Conservation (phyloP, 2,888 invertebrate genomes). For the Chaetogeoica ovagalla region DNA sequence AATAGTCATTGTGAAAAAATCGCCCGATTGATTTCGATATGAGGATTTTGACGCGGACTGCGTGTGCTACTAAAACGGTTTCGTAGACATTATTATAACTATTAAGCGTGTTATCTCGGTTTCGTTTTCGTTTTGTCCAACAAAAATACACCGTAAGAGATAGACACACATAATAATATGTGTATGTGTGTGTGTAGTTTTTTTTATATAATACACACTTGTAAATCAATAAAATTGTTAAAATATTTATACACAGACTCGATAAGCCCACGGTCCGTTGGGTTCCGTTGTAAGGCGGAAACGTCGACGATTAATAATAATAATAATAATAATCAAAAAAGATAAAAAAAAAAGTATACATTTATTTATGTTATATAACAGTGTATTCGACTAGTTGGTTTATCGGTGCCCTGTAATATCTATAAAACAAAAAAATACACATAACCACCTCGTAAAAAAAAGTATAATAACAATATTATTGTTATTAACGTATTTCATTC, state of each 20-base stretch:
- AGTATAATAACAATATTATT: too few species aligned
- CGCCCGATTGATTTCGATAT: neutral
- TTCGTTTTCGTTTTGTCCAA: neutral
- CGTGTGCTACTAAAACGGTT: constrained; percentile 24
- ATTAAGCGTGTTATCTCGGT: neutral
- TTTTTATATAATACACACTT: too few species aligned
- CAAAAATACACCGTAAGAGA: neutral
- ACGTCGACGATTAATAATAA: neutral
- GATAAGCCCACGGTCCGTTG: constrained; percentile 37
- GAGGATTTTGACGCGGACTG: neutral
- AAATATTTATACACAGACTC: neutral
- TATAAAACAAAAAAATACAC: too few species aligned
- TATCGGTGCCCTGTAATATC: too few species aligned
- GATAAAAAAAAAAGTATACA: too few species aligned
- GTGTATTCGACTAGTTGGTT: too few species aligned
- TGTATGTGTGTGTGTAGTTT: neutral
- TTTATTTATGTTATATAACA: too few species aligned
- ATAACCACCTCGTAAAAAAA: too few species aligned
- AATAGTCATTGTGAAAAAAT: constrained; percentile 1
- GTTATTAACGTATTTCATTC: too few species aligned
- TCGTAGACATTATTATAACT: neutral
- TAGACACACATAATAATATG: neutral
- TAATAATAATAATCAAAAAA: too few species aligned
- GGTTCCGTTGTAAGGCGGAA: constrained; percentile 40
- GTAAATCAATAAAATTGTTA: too few species aligned